Conservation (phyloP, 2,113 vertebrate species). For the Hipposideros armiger region DNA sequence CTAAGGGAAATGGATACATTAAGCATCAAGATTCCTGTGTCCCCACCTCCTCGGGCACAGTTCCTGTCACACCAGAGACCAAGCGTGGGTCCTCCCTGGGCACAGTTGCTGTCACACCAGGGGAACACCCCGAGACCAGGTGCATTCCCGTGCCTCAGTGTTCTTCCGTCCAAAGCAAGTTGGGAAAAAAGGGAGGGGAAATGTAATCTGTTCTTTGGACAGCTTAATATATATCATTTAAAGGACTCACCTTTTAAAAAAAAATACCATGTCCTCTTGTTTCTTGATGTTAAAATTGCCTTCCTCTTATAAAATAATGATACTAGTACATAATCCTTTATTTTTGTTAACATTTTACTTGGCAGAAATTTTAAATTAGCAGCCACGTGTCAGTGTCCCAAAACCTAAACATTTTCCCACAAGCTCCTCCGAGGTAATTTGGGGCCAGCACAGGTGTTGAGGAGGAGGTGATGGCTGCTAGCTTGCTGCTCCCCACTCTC, state of each 20-base stretch:
- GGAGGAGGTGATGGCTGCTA: background rate
- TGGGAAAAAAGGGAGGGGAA: too few species aligned
- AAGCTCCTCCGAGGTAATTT: background rate
- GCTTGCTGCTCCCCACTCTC: too few species aligned
- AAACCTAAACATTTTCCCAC: background rate
- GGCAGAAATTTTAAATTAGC: conserved; percentile 1
- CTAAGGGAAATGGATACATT: rapidly evolving
- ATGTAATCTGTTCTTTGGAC: background rate
- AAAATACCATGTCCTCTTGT: background rate
- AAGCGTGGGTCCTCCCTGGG: background rate
- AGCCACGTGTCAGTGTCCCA: background rate
- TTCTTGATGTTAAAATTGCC: background rate
- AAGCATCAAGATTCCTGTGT: background rate
- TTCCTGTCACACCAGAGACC: rapidly evolving
- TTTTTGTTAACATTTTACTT: background rate
- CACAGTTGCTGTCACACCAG: background rate
- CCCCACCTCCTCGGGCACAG: background rate
- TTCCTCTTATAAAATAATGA: background rate
- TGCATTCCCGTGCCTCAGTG: background rate
- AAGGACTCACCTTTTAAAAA: background rate
- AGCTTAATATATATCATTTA: background rate
- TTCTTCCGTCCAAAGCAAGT: background rate
- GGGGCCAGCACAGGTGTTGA: background rate
- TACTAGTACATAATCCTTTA: background rate
- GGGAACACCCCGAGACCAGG: background rate